Evolutionary conservation across 2,113 vertebrate genomes (phyloP), one percentile per base, ranked within the genome.

Genomic region (Marmota monax): DNA sequence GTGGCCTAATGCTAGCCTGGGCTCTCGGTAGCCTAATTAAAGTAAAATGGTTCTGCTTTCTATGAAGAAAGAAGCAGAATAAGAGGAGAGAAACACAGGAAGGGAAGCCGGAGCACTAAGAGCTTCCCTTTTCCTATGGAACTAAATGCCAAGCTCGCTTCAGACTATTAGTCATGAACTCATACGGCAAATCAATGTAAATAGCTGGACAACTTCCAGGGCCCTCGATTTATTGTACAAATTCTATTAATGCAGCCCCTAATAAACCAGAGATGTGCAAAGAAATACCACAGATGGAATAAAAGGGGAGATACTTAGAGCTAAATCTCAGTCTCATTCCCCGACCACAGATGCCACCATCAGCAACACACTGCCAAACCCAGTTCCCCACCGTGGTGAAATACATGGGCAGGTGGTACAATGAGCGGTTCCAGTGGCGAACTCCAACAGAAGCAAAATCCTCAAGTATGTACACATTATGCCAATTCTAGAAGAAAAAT

Each of bases 21-120:
- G 97, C 88, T 2, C 95, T 98, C 97, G 84, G 88, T 95, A 97
- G 98, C 95, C 98, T 98, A 98, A 98, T 99, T 98, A 98, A 98
- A 97, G 98, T 96, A 83, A 98, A 99, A 98, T 93, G 92, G 92
- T 85, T 97, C 94, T 98, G 97, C 97, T 98, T 97, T 98, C 98
- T 97, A 96, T 97, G 94, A 96, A 92, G 95, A 98, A 86, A 97
- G 95, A 91, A 83, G 12, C 70, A 85, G 96, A 95, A 74, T 96
- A 79, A 98, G 97, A 95, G 56, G 91, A 93, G 96, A 98, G 95
- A 90, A 96, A 92, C 89, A 34, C 13, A 1, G 69, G 96, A 97
- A 98, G 97, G 89, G 88, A 84, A 93, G 97, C 95, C 53, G 93
- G 91, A 96, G 96, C 97, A 51, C 96, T 96, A 87, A 97, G 94